Conservation (phyloP, 2,888 invertebrate species). For the Apotomis turbidana region DNA sequence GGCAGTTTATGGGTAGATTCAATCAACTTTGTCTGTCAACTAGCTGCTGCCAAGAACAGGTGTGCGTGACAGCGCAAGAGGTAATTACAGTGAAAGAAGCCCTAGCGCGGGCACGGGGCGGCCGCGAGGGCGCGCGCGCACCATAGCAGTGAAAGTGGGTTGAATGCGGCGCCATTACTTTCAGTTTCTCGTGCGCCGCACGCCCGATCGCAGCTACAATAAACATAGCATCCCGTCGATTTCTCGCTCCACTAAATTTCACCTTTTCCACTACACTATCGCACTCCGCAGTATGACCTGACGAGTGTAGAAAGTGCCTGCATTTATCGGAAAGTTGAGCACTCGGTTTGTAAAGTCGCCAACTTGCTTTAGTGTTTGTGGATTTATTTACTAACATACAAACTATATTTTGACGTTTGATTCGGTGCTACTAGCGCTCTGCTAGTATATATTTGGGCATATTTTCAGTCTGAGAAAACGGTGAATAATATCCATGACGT, state of each 20-base stretch:
- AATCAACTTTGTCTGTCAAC: background rate
- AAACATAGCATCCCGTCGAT: constrained; percentile 82
- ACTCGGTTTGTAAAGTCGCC: constrained; percentile 23
- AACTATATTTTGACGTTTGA: background rate
- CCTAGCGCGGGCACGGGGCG: constrained; percentile 38
- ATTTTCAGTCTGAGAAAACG: background rate
- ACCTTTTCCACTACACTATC: constrained; percentile 78
- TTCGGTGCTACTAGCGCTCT: background rate
- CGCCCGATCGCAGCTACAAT: constrained; percentile 79
- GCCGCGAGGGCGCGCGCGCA: constrained; percentile 54
- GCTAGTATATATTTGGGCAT: background rate
- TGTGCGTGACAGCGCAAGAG: constrained; percentile 4
- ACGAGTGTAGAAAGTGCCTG: constrained; percentile 69
- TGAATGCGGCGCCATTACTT: constrained; percentile 81
- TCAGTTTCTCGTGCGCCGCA: constrained; percentile 80
- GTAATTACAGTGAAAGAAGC: constrained; percentile 27
- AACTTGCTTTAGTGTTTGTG: constrained; percentile 16
- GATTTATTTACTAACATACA: constrained; percentile 25
- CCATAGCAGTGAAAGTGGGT: constrained; percentile 81
- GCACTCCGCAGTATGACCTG: constrained; percentile 70
- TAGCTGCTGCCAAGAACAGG: constrained; percentile 2
- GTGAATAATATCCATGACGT: constrained; percentile 23
- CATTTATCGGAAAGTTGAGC: constrained; percentile 38
- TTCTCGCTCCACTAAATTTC: constrained; percentile 82
- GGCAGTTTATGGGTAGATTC: constrained; percentile 4